A percentile compares a stretch with the other conserved stretches of the same genome.
Evolutionary conservation across 2,797 vertebrate genomes (phyloP).

Genomic region (Onychomys arenicola): DNA sequence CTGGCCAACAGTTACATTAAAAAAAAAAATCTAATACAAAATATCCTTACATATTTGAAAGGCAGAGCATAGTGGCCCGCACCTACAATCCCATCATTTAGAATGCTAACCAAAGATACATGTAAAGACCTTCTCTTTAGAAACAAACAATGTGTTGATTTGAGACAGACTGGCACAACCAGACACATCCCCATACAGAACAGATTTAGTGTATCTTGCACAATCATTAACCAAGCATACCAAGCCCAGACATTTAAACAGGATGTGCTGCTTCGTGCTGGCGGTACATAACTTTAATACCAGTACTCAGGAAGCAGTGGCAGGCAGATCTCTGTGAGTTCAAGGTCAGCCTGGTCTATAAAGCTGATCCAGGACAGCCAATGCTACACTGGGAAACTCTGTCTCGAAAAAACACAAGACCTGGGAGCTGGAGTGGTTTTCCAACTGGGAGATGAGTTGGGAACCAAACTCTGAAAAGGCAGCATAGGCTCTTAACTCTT

Average conservation of each 20-base stretch:
- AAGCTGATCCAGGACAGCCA: not conserved
- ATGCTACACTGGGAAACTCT: not conserved
- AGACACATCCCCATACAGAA: not conserved
- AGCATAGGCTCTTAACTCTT: not conserved
- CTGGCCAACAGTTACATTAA: not conserved
- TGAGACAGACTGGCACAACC: not conserved
- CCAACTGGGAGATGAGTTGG: not conserved
- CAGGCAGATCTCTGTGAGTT: not conserved
- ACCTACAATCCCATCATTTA: not conserved
- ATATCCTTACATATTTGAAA: not conserved
- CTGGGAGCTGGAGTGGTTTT: not conserved
- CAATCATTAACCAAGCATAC: not conserved
- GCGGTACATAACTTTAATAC: not conserved
- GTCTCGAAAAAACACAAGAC: not conserved
- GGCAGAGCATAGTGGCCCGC: not conserved
- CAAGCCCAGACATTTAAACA: not conserved
- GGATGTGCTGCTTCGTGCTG: not conserved
- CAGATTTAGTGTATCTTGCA: not conserved
- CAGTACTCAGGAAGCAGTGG: not conserved
- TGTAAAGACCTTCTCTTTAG: not conserved
- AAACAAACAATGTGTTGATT: not conserved
- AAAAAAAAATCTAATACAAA: constrained; percentile 12
- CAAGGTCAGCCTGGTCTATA: not conserved
- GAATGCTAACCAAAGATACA: not conserved
- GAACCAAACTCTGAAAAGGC: too few species aligned